These are phyloP conservation scores for Lynx canadensis DNA, from an alignment of 2,113 vertebrate genomes.

Conservation along the genomic window DNA sequence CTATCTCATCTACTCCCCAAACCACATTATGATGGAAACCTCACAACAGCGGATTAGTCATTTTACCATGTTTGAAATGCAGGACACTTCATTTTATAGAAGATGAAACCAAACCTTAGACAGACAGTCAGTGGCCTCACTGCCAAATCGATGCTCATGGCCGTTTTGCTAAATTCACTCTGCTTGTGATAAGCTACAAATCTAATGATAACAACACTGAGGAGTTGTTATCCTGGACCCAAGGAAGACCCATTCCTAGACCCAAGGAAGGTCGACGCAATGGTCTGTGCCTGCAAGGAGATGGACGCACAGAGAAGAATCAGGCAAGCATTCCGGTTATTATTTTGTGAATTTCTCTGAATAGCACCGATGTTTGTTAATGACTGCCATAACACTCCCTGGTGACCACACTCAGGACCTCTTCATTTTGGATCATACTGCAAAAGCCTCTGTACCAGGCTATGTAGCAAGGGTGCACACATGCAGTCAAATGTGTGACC, in stretches of 20 bases:
- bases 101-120: background rate
- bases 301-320: background rate
- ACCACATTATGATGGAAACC: too few species aligned
- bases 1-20: background rate
- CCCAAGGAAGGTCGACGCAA: background rate
- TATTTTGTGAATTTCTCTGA: background rate
- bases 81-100: background rate
- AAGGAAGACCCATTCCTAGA: background rate
- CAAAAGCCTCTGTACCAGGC: background rate
- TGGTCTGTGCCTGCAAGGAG: background rate
- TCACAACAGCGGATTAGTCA: fast-evolving
- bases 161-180: background rate
- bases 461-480: background rate
- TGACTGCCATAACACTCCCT: too few species aligned
- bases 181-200: background rate
- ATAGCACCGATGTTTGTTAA: background rate
- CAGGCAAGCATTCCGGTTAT: too few species aligned
- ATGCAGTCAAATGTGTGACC: background rate
- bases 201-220: background rate
- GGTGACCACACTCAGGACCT: background rate
- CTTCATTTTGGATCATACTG: background rate
- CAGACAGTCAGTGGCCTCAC: background rate
- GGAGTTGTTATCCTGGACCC: background rate
- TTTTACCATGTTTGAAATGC: background rate
- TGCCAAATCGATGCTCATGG: background rate